phyloP scores from a whole-genome alignment of 2,888 invertebrate genomes.

The Caradrina kadenii region DNA sequence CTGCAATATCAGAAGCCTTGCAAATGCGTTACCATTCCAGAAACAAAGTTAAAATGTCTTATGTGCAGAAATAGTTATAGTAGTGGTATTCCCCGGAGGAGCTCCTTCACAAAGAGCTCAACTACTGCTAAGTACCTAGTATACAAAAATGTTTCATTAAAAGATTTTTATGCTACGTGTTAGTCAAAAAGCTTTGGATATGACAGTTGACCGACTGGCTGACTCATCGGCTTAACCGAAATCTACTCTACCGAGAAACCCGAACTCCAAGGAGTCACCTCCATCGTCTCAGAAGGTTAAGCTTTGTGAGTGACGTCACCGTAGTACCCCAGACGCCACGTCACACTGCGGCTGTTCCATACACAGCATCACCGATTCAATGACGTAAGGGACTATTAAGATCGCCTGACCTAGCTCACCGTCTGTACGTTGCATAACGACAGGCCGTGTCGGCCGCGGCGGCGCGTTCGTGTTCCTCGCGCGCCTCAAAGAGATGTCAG shows the following conservation, averaged over 20 bases:
- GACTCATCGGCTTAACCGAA: conserved; percentile 29
- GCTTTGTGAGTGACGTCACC: conserved; percentile 40
- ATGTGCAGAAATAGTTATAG: no score
- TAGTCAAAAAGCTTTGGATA: conserved; percentile 7
- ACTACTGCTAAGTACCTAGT: no score
- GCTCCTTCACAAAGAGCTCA: no score
- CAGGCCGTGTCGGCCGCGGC: no score
- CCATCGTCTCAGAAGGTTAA: neutral
- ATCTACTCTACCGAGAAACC: conserved; percentile 12
- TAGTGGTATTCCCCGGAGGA: no score
- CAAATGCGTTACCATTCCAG: no score
- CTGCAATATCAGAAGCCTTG: no score
- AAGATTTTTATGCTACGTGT: neutral
- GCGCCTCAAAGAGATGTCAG: no score
- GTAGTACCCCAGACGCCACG: neutral
- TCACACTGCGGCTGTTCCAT: conserved; percentile 15
- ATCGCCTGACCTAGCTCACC: conserved; percentile 30
- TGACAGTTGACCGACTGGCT: conserved; percentile 14
- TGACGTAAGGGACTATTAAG: conserved; percentile 5
- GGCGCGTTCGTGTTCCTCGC: no score
- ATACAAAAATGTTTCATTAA: conserved; percentile 1
- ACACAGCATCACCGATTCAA: conserved; percentile 24
- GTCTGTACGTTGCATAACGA: no score
- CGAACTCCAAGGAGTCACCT: conserved; percentile 24
- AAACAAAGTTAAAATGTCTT: no score